phyloP scores from a whole-genome alignment of 1,140 invertebrate species.

The Epicauta chinensis region DNA sequence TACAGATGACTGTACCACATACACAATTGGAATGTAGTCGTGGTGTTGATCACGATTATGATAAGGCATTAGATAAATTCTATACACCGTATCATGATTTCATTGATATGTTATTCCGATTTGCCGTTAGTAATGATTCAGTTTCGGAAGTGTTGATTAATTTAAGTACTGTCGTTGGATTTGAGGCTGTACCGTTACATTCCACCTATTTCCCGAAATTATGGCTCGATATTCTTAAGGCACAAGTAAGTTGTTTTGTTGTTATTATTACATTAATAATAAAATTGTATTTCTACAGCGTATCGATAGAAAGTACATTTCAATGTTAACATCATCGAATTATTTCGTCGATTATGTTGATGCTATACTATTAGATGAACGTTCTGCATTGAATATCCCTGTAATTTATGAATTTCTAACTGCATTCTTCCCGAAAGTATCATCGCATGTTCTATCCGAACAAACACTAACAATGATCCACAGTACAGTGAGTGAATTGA shows the following conservation, averaged over 20 bases:
- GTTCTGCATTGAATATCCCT: constrained; percentile 67
- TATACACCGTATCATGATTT: constrained; percentile 78
- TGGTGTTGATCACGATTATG: constrained; percentile 74
- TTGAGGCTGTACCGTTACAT: constrained; percentile 77
- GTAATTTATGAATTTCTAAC: constrained; percentile 76
- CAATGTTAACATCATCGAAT: constrained; percentile 67
- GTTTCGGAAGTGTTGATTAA: constrained; percentile 73
- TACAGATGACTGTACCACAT: constrained; percentile 80
- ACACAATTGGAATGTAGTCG: constrained; percentile 64
- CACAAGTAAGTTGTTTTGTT: constrained; percentile 62
- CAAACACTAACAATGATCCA: constrained; percentile 54
- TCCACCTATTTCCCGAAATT: constrained; percentile 78
- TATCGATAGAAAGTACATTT: constrained; percentile 70
- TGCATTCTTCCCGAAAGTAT: constrained; percentile 74
- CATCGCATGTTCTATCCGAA: constrained; percentile 53
- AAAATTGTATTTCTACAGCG: constrained; percentile 43
- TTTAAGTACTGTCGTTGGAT: constrained; percentile 77
- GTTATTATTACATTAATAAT: constrained; percentile 13
- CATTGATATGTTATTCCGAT: constrained; percentile 80
- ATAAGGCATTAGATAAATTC: constrained; percentile 67
- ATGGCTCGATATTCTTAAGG: constrained; percentile 73
- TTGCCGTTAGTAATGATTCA: constrained; percentile 76
- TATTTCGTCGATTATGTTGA: constrained; percentile 81
- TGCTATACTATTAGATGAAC: constrained; percentile 71
- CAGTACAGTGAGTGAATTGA: constrained; percentile 49